Evolutionary conservation across 2,888 invertebrate genomes (phyloP).

Genomic region (Lumbricus terrestris): DNA sequence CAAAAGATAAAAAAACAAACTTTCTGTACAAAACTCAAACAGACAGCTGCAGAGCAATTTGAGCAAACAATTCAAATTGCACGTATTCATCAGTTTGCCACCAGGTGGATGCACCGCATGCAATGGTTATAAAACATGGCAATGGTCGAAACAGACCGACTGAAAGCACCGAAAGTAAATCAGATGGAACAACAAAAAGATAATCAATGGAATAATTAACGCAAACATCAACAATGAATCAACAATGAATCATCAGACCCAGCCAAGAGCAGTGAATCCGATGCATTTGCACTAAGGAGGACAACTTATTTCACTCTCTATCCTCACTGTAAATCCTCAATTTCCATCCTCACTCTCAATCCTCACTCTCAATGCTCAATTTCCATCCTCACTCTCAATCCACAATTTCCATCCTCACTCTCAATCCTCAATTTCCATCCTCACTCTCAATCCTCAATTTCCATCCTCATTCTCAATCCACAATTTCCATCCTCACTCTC

Average conservation of each 20-base stretch:
- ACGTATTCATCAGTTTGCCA: constrained; percentile 3
- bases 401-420: too few species aligned
- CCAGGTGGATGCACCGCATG: not conserved
- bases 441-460: too few species aligned
- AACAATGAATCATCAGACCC: not conserved
- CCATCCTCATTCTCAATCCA: too few species aligned
- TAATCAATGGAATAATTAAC: not conserved
- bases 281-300: not conserved
- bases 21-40: not conserved
- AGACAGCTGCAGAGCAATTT: not conserved
- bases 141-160: not conserved
- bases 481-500: too few species aligned
- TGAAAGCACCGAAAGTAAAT: not conserved
- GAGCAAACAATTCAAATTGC: not conserved
- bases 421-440: too few species aligned
- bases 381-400: too few species aligned
- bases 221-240: not conserved
- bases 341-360: too few species aligned
- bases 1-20: not conserved
- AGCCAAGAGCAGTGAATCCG: not conserved
- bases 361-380: too few species aligned
- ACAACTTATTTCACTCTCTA: not conserved
- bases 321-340: too few species aligned
- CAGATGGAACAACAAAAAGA: not conserved
- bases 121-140: not conserved